Percentiles rank a stretch among this genome's conserved stretches.
Conservation (phyloP, 2,888 invertebrate genomes). For the Synanthedon tipuliformis region DNA sequence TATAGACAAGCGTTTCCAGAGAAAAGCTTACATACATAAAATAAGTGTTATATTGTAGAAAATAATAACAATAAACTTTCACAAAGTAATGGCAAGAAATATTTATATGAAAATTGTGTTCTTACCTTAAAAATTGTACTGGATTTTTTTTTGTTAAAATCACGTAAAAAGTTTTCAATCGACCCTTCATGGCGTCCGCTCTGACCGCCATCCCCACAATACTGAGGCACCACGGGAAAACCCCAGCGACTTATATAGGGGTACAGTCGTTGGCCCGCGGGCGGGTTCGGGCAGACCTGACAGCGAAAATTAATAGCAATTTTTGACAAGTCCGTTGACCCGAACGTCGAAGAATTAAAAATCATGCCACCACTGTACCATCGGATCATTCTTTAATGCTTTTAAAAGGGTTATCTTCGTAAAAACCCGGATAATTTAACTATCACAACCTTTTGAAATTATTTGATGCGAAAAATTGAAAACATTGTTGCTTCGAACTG, state of each 20-base stretch:
- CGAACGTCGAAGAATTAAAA: not conserved
- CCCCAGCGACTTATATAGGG: conserved; percentile 42
- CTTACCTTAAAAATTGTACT: conserved; percentile 35
- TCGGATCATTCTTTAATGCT: too few species aligned
- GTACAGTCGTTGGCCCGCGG: not conserved
- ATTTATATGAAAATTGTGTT: not conserved
- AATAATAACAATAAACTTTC: too few species aligned
- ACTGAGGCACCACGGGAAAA: conserved; percentile 30
- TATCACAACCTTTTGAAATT: too few species aligned
- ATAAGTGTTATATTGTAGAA: too few species aligned
- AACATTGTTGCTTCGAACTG: too few species aligned
- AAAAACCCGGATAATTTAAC: too few species aligned
- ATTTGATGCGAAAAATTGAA: too few species aligned
- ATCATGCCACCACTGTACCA: not conserved
- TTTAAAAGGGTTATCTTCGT: too few species aligned
- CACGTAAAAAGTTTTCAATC: conserved; percentile 55
- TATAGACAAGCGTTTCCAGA: too few species aligned
- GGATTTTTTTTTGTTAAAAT: conserved; percentile 36
- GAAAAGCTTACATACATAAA: too few species aligned
- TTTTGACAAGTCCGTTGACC: not conserved
- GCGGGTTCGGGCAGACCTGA: not conserved
- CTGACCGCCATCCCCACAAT: conserved; percentile 10
- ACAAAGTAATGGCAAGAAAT: too few species aligned
- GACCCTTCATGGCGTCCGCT: conserved; percentile 15
- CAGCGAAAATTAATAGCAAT: not conserved